Percentiles rank a stretch among this genome's conserved stretches.
Evolutionary conservation across 2,888 invertebrate species (phyloP).

Genomic region (Andrena fulva): DNA sequence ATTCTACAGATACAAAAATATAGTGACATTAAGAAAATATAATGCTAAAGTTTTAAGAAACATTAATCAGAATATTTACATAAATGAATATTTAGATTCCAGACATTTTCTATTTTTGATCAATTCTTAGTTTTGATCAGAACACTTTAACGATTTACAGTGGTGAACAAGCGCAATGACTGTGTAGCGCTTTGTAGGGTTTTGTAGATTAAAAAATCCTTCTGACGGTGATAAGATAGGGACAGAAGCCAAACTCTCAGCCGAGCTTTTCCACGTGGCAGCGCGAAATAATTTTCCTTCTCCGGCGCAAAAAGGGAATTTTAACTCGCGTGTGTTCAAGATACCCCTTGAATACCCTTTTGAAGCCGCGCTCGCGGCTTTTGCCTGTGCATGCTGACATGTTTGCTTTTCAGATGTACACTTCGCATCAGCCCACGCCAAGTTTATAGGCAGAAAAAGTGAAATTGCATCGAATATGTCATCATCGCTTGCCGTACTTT

Average conservation of each 20-base stretch:
- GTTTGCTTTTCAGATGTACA: slow-evolving; percentile 1
- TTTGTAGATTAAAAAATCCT: background rate
- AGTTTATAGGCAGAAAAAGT: no score
- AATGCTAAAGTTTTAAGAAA: background rate
- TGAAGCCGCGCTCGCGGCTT: background rate
- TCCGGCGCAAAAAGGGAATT: slow-evolving; percentile 1
- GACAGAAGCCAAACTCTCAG: background rate
- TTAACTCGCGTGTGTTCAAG: background rate
- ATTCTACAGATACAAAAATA: background rate
- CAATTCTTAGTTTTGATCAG: background rate
- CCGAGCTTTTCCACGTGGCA: background rate
- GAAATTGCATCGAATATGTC: no score
- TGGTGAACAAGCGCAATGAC: background rate
- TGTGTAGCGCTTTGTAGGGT: background rate
- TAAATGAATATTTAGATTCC: background rate
- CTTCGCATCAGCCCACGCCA: no score
- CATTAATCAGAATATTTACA: background rate
- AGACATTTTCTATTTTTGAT: background rate
- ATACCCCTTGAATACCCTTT: background rate
- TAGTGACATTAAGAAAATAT: background rate
- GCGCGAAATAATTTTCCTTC: slow-evolving; percentile 2
- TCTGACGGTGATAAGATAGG: background rate
- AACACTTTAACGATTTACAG: background rate
- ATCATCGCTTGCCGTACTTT: no score
- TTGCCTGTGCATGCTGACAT: background rate